Conservation (phyloP, 2,888 invertebrate species). For the Drosophila tanythrix region DNA sequence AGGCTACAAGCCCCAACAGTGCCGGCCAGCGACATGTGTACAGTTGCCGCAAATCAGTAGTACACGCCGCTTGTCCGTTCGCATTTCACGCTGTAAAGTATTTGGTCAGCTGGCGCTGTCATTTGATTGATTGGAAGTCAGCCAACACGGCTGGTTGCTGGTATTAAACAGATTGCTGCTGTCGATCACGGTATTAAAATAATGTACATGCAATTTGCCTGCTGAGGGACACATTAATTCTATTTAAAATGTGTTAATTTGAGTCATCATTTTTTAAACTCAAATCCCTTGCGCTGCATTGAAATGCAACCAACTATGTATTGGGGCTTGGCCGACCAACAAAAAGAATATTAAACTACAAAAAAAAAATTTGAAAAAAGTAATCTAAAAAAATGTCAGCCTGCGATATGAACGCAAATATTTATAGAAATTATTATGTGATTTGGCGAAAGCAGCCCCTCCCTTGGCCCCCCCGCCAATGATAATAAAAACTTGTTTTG, state of each 20-base stretch:
- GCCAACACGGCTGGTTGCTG: conserved; percentile 13
- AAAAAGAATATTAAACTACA: conserved; percentile 11
- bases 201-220: background rate
- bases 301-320: conserved; percentile 14
- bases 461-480: background rate
- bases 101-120: background rate
- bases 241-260: conserved; percentile 55
- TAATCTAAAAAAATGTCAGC: background rate
- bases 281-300: conserved; percentile 57
- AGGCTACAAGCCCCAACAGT: background rate
- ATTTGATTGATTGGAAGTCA: conserved; percentile 59
- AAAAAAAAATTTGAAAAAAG: conserved; percentile 13
- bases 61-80: background rate
- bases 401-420: conserved; percentile 69
- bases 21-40: background rate
- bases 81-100: background rate
- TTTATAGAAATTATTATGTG: conserved; percentile 74
- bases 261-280: conserved; percentile 53
- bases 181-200: conserved; percentile 8
- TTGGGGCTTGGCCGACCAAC: conserved; percentile 24
- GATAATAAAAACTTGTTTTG: conserved; percentile 19
- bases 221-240: conserved; percentile 36
- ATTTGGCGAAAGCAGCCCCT: conserved; percentile 39
- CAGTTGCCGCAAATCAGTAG: conserved; percentile 62
- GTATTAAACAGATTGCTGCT: conserved; percentile 3